Evolutionary conservation across 2,797 vertebrate species (phyloP), one percentile per base, ranked within the genome.

Genomic region (Chromis chromis): DNA sequence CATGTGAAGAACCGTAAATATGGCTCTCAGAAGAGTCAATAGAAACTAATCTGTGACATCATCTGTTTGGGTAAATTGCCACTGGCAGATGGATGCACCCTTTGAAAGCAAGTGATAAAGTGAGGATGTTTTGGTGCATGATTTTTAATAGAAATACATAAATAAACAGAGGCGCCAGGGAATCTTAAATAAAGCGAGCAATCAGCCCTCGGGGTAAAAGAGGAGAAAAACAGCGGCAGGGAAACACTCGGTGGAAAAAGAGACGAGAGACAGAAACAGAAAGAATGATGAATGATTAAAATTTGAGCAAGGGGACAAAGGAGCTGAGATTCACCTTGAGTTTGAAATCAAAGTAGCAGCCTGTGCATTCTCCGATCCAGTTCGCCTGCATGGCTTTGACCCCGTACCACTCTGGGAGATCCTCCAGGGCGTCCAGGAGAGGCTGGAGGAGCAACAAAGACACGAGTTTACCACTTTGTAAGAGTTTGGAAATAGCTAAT

Each of bases 311-410:
- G 25, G 44, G 17, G 40, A 46, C 25, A 54, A 58, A 52, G 50
- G 10, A 71, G 61, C 42, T 0, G 54, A 79, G 61, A 80, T 49
- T 90, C 79, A 99, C 98, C 96, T 96, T 97, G 28, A 99, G 88
- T 48, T 86, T 84, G 91, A 97, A 97, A 90, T 98, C 95, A 39
- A 99, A 95, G 67, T 89, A 96, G 92, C 98, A 99, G 58, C 98
- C 98, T 13, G 82, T 74, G 21, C 98, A 99, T 55, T 99, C 93
- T 54, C 98, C 98, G 46, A 99, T 97, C 98, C 98, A 99, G 93
- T 99, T 97, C 28, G 96, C 97, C 91, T 99, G 98, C 98, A 99
- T 99, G 90, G 93, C 94, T 92, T 98, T 98, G 78, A 99, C 96
- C 28, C 98, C 98, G 0, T 99, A 99, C 97, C 98, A 99, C 80